Evolutionary conservation across 2,113 vertebrate species (phyloP), one percentile per base, ranked within the genome.

Genomic region (Oncorhynchus nerka): DNA sequence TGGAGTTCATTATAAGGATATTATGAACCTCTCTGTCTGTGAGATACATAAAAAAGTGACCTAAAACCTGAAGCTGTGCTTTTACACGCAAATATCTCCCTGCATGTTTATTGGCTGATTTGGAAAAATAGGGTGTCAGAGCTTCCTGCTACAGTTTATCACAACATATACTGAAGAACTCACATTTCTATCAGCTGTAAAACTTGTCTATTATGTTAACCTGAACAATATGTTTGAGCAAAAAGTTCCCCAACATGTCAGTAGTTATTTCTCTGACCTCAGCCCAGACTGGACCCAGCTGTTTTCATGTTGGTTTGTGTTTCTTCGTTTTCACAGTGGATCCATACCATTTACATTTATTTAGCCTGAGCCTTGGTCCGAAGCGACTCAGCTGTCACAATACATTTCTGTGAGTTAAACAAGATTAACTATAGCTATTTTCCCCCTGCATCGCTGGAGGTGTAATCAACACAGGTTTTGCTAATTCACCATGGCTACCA

Each of bases 371-470:
- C 83, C 84, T 80, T 32, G 82, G 80, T 75, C 83, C 75, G 85
- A 87, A 86, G 87, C 87, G 82, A 82, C 80, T 75, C 71, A 87
- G 84, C 89, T 92, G 91, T 92, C 92, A 90, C 74, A 82, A 89
- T 90, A 81, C 85, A 91, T 90, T 90, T 92, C 86, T 91, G 86
- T 86, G 83, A 86, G 70, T 83, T 93, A 93, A 93, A 93, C 86
- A 92, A 92, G 91, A 93, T 93, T 89, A 91, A 93, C 89, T 91
- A 88, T 89, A 86, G 83, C 86, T 91, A 91, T 93, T 91, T 92
- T 90, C 70, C 59, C 84, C 85, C 88, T 84, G 86, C 87, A 91
- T 88, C 82, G 85, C 84, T 89, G 81, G 78, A 89, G 88, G 71
- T 86, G 83, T 91, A 88, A 90, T 89, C 86, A 91, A 88, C 78